Evolutionary conservation across 1,140 invertebrate species (phyloP).

Genomic region (Dreissena rostriformis): DNA sequence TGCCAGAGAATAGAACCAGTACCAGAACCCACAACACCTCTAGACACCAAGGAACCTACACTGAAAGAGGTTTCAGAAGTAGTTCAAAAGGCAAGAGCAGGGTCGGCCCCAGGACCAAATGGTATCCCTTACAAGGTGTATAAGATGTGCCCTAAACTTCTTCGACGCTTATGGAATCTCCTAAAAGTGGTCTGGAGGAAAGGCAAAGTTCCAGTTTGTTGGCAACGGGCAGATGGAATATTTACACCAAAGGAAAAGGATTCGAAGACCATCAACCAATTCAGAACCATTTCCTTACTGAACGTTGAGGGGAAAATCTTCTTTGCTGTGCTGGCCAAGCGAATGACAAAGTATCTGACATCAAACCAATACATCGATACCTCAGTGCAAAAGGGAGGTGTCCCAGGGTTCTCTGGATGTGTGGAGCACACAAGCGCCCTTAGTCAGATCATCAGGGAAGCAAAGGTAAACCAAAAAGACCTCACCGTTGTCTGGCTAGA

Average conservation of each 20-base stretch:
- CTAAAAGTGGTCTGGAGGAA: conserved; percentile 38
- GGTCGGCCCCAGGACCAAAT: conserved; percentile 35
- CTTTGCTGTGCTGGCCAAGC: conserved; percentile 3
- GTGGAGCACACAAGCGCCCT: conserved; percentile 10
- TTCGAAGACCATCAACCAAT: conserved; percentile 28
- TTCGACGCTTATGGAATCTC: conserved; percentile 14
- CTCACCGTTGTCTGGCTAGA: conserved; percentile 6
- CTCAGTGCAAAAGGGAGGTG: conserved; percentile 35
- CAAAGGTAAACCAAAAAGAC: conserved; percentile 13
- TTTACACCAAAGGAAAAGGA: conserved; percentile 45
- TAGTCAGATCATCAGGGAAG: background rate
- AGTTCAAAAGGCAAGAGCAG: conserved; percentile 23
- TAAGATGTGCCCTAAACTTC: conserved; percentile 29
- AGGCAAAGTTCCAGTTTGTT: conserved; percentile 24
- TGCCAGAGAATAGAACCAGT: conserved; percentile 11
- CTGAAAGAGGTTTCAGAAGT: conserved; percentile 30
- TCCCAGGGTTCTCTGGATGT: conserved; percentile 33
- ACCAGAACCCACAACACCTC: background rate
- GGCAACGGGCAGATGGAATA: conserved; percentile 32
- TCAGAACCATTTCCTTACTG: conserved; percentile 48
- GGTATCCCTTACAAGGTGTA: conserved; percentile 44
- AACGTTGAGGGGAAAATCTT: conserved; percentile 37
- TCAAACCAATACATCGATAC: conserved; percentile 22
- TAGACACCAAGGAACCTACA: conserved; percentile 24
- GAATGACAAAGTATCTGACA: conserved; percentile 11